A percentile compares a stretch with the other conserved stretches of the same genome.
These are phyloP conservation scores for Pollenia amentaria DNA, from an alignment of 2,888 invertebrate genomes.

Conservation along the genomic window DNA sequence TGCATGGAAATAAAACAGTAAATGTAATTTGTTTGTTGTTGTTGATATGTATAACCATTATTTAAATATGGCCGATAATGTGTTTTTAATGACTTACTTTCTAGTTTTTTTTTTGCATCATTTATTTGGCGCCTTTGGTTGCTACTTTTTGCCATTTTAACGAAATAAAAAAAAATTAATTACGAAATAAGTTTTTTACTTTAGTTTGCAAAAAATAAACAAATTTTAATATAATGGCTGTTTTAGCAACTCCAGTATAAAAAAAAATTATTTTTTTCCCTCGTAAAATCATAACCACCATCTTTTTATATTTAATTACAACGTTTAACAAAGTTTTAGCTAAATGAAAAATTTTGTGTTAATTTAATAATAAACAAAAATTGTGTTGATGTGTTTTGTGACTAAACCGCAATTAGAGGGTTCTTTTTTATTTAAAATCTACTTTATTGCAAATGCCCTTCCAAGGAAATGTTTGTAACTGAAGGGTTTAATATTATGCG, in stretches of 20 bases:
- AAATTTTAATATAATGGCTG: conserved; percentile 9
- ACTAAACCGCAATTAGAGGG: neutral
- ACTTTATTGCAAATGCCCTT: neutral
- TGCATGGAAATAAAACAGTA: neutral
- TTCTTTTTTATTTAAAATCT: neutral
- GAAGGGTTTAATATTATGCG: too few relatives aligned
- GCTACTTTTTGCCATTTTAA: neutral
- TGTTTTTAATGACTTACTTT: conserved; percentile 73
- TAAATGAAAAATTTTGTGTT: neutral
- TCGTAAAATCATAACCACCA: conserved; percentile 14
- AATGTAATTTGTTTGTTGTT: conserved; percentile 24
- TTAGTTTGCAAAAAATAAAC: conserved; percentile 2
- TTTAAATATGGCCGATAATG: conserved; percentile 70
- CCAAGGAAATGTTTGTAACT: neutral
- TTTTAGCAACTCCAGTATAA: conserved; percentile 11
- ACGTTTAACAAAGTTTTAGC: conserved; percentile 1
- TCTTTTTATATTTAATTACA: neutral
- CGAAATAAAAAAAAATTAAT: conserved; percentile 51
- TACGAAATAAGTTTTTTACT: conserved; percentile 53
- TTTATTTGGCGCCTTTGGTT: conserved; percentile 49
- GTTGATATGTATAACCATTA: conserved; percentile 41
- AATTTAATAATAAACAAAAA: conserved; percentile 32
- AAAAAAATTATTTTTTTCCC: conserved; percentile 12
- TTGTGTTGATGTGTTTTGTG: neutral
- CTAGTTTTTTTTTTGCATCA: conserved; percentile 10